phyloP scores from a whole-genome alignment of 2,113 vertebrate genomes.

The Microcebus griseorufus region DNA sequence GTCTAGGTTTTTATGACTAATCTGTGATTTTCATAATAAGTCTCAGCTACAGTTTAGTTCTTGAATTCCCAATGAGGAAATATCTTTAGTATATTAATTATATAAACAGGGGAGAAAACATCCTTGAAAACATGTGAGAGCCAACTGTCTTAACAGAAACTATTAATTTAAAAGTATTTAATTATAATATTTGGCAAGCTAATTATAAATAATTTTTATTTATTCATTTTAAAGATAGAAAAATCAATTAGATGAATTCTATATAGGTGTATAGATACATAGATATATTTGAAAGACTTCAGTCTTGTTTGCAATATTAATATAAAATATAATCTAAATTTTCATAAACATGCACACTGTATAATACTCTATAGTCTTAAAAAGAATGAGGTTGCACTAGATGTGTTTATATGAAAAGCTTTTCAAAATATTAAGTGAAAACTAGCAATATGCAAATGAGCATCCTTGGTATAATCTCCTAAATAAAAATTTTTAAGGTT shows the following conservation, averaged over 20 bases:
- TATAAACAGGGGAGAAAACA: neutral
- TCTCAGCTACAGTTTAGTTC: constrained; percentile 19
- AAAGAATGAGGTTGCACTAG: neutral
- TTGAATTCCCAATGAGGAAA: constrained; percentile 14
- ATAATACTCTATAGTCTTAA: neutral
- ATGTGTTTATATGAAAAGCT: constrained; percentile 3
- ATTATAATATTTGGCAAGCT: constrained; percentile 18
- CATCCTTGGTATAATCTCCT: neutral
- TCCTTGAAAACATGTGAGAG: neutral
- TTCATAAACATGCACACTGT: neutral
- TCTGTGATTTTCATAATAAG: neutral
- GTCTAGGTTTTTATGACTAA: constrained; percentile 9
- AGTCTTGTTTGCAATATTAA: neutral
- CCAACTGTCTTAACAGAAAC: constrained; percentile 1
- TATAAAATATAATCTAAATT: constrained; percentile 6
- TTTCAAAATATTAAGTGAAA: constrained; percentile 44
- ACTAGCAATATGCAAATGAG: neutral
- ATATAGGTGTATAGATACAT: neutral
- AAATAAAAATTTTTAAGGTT: constrained; percentile 23
- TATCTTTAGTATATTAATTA: neutral
- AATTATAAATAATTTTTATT: neutral
- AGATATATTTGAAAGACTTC: neutral
- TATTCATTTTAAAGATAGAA: constrained; percentile 37
- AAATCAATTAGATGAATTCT: neutral
- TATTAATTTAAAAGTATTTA: constrained; percentile 48